Evolutionary conservation across 2,113 vertebrate genomes (phyloP).

Genomic region (Salvator merianae): DNA sequence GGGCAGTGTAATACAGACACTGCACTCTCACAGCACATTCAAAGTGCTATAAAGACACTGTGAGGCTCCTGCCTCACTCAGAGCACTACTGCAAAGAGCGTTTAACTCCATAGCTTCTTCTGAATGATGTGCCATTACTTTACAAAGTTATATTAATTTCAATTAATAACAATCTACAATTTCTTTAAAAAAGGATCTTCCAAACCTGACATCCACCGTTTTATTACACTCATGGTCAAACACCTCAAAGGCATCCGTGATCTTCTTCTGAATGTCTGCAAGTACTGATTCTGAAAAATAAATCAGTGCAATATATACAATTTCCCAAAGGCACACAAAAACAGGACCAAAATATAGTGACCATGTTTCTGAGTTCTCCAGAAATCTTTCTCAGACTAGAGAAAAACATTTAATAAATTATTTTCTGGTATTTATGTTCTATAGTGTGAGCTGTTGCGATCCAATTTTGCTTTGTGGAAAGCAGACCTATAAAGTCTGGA

Average conservation of each 20-base stretch:
- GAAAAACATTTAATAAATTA: not conserved
- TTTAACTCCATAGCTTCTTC: no score
- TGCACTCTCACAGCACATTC: no score
- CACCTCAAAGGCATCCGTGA: slow-evolving; percentile 86
- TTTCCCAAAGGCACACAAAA: not conserved
- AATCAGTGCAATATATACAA: slow-evolving; percentile 11
- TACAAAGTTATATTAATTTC: no score
- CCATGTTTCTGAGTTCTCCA: not conserved
- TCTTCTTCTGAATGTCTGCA: slow-evolving; percentile 81
- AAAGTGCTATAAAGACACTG: no score
- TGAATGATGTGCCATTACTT: no score
- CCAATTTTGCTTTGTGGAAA: not conserved
- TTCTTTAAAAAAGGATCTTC: slow-evolving; percentile 47
- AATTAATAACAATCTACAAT: not conserved
- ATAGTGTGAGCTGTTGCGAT: not conserved
- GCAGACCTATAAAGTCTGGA: not conserved
- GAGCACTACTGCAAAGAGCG: no score
- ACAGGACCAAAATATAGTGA: not conserved
- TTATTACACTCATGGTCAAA: slow-evolving; percentile 88
- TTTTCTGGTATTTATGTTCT: not conserved
- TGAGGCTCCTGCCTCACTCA: no score
- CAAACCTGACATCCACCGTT: slow-evolving; percentile 92
- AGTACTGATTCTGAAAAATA: slow-evolving; percentile 73
- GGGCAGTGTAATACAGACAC: no score
- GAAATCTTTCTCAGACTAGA: not conserved